Percentiles rank a stretch among this genome's conserved stretches.
These are phyloP conservation scores for Passer montanus DNA, from an alignment of 2,113 vertebrate genomes.

Conservation along the genomic window DNA sequence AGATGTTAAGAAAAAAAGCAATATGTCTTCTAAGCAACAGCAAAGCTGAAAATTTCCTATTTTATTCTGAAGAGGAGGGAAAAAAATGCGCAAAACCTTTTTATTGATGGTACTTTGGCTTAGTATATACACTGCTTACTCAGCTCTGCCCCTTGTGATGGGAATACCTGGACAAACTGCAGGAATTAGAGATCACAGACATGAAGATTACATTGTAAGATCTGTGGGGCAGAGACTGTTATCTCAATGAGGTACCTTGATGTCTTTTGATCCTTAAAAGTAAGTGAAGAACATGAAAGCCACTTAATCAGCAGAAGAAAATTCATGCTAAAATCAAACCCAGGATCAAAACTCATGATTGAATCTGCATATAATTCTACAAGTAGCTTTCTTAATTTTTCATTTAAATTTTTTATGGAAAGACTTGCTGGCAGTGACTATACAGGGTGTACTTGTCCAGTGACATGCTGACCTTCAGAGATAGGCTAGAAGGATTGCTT, in stretches of 20 bases:
- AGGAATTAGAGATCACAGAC: not conserved
- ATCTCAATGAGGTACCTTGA: not conserved
- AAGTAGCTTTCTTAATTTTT: not conserved
- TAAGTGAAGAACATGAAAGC: not conserved
- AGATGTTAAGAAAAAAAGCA: not conserved
- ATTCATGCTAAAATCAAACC: not conserved
- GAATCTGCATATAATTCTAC: not conserved
- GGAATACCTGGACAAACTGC: not conserved
- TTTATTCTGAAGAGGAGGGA: not conserved
- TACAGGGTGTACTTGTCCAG: not conserved
- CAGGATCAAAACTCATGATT: not conserved
- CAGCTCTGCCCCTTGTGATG: not conserved
- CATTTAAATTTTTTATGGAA: not conserved
- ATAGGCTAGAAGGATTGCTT: conserved; percentile 34
- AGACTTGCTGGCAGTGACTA: not conserved
- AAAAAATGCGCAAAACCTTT: not conserved
- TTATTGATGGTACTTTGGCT: not conserved
- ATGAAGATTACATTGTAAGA: not conserved
- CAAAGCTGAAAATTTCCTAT: not conserved
- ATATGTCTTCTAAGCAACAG: not conserved
- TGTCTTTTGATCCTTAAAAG: not conserved
- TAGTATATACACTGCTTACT: not conserved
- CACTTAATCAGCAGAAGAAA: not conserved
- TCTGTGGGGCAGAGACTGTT: not conserved
- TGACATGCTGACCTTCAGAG: conserved; percentile 76